Evolutionary conservation across 2,113 vertebrate species (phyloP).

Genomic region (Cnemophilus loriae): DNA sequence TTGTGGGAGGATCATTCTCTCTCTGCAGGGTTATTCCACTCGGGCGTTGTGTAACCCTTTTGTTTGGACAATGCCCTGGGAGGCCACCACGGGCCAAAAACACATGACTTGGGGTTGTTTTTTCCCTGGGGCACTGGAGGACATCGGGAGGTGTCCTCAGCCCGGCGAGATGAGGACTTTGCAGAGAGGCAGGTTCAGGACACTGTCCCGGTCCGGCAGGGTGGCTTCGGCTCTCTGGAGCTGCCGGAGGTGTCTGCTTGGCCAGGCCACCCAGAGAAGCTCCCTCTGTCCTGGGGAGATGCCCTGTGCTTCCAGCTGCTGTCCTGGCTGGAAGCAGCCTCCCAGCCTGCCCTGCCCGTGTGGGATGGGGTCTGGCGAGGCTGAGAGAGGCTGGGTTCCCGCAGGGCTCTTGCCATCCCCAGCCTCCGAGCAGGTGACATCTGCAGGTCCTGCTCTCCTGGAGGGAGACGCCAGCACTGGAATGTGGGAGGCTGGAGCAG

Average conservation of each 20-base stretch:
- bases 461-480: not conserved
- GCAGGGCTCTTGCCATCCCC: not conserved
- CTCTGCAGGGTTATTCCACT: not conserved
- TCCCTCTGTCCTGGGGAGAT: not conserved
- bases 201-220: not conserved
- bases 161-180: rapidly evolving
- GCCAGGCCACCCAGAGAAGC: not conserved
- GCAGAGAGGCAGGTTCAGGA: not conserved
- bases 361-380: not conserved
- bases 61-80: slow-evolving; percentile 27
- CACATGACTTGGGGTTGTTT: not conserved
- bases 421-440: not conserved
- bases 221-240: not conserved
- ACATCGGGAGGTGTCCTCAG: not conserved
- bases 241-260: not conserved
- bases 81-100: not conserved
- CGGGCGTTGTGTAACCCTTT: slow-evolving; percentile 4
- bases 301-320: not conserved
- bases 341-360: not conserved
- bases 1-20: not conserved
- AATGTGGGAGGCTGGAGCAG: not conserved
- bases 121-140: not conserved
- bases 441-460: not conserved
- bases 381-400: not conserved
- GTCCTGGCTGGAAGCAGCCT: not conserved